Conservation (phyloP, 2,797 vertebrate genomes). For the Gallirallus australis region DNA sequence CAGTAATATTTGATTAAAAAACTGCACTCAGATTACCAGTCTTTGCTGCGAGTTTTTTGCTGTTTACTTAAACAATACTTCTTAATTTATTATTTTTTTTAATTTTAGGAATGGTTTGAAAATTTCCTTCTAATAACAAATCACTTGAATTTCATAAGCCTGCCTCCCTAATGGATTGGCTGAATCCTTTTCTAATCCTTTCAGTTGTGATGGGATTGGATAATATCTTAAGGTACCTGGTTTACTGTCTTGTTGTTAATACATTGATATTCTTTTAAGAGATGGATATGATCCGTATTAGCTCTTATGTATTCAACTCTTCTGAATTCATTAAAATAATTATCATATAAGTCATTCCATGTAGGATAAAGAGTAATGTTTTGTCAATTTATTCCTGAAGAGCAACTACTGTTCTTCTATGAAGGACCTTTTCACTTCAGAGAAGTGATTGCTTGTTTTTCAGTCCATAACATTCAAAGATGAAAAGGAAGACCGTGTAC, state of each 20-base stretch:
- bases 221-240: background rate
- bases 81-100: background rate
- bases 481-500: background rate
- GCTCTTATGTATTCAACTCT: background rate
- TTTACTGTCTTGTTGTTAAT: background rate
- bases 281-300: background rate
- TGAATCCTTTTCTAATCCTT: background rate
- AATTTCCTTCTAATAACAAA: background rate
- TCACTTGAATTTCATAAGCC: background rate
- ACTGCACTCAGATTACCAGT: slow-evolving; percentile 35
- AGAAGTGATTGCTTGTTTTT: background rate
- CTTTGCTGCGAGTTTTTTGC: slow-evolving; percentile 7
- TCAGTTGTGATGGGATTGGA: background rate
- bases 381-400: background rate
- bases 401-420: background rate
- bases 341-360: background rate
- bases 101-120: background rate
- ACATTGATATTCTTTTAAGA: background rate
- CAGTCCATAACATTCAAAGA: background rate
- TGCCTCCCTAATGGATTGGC: background rate
- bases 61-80: slow-evolving; percentile 4
- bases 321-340: background rate
- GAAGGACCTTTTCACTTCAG: background rate
- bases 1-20: slow-evolving; percentile 65
- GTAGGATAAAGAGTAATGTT: background rate